These are phyloP conservation scores for Hypsibius dujardini DNA, from an alignment of 1,140 invertebrate species.

Conservation along the genomic window DNA sequence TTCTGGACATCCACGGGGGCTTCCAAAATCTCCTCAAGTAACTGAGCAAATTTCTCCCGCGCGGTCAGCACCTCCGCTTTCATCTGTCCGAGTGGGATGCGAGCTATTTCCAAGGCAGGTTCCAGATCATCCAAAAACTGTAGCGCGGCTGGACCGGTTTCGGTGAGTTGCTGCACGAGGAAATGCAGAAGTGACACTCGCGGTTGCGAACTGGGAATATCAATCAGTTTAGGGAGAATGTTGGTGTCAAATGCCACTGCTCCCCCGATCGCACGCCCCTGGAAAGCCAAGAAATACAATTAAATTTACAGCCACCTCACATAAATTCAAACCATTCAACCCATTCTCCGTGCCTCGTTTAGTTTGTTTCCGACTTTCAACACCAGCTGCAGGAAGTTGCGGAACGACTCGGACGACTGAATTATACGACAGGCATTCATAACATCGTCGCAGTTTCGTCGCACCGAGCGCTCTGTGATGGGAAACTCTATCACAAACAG, in stretches of 20 bases:
- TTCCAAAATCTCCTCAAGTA: no score
- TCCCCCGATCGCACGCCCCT: neutral
- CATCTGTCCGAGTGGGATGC: neutral
- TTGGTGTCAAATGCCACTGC: neutral
- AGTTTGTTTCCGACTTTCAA: conserved; percentile 6
- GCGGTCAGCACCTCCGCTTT: neutral
- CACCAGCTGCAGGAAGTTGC: neutral
- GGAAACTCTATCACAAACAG: neutral
- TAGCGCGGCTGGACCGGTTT: neutral
- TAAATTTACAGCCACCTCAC: no score
- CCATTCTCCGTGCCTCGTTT: neutral
- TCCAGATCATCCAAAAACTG: neutral
- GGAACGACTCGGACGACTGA: neutral
- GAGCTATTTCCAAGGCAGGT: neutral
- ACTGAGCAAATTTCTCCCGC: neutral
- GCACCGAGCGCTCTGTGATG: neutral
- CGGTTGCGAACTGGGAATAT: neutral
- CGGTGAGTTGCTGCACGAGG: neutral
- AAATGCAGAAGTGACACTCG: neutral
- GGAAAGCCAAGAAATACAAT: no score
- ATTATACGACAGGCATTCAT: neutral
- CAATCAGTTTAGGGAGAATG: neutral
- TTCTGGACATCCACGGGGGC: no score
- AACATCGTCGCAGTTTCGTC: neutral
- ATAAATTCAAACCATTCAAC: no score